Conservation (phyloP, 2,888 invertebrate genomes). For the Philaethria dido region DNA sequence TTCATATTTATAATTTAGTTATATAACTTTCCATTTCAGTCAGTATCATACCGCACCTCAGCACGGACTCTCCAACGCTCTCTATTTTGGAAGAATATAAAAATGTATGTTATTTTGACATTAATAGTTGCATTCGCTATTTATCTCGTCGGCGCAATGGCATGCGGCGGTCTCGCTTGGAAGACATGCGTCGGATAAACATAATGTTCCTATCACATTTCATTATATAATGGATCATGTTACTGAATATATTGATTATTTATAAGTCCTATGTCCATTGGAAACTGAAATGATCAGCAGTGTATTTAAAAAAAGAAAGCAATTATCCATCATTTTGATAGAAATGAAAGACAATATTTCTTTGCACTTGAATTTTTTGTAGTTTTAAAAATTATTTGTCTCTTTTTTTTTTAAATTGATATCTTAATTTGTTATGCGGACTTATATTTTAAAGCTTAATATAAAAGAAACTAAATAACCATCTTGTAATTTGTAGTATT, state of each 20-base stretch:
- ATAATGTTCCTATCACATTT: constrained; percentile 35
- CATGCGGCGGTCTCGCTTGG: constrained; percentile 94
- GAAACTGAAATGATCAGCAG: background rate
- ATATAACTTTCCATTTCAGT: constrained; percentile 76
- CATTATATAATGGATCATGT: constrained; percentile 25
- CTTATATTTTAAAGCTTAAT: too few relatives aligned
- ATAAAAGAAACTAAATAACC: background rate
- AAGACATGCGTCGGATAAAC: constrained; percentile 85
- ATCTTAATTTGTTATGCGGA: too few relatives aligned
- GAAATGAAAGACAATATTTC: background rate
- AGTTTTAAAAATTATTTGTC: background rate
- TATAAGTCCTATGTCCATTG: constrained; percentile 6
- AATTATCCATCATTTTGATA: background rate
- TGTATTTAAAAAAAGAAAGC: background rate
- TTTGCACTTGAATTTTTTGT: background rate
- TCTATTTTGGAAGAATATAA: constrained; percentile 97
- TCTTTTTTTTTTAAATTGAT: background rate
- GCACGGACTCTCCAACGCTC: constrained; percentile 93
- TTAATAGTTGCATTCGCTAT: constrained; percentile 88
- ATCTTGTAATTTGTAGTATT: constrained; percentile 1
- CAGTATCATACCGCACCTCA: constrained; percentile 93
- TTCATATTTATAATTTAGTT: background rate
- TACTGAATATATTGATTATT: constrained; percentile 26
- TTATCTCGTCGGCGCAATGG: constrained; percentile 93
- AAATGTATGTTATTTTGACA: constrained; percentile 89